Conservation (phyloP, 1,140 invertebrate genomes). For the Bombus pascuorum region DNA sequence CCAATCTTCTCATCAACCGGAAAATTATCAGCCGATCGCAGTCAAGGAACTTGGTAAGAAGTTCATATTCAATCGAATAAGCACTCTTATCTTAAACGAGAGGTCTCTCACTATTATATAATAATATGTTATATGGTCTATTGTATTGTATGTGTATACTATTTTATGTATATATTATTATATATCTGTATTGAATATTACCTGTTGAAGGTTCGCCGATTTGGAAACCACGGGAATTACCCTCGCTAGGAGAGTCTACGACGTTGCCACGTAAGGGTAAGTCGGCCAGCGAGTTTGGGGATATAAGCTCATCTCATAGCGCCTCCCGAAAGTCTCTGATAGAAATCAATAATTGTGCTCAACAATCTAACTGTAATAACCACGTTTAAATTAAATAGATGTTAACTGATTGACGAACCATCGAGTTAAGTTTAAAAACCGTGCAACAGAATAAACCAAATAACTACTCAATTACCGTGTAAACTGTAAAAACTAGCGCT, state of each 20-base stretch:
- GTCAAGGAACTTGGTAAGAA: constrained; percentile 93
- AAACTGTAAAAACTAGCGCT: constrained; percentile 25
- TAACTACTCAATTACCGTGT: constrained; percentile 50
- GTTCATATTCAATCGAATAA: background rate
- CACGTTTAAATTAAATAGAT: constrained; percentile 78
- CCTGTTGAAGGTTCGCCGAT: constrained; percentile 78
- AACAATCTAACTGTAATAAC: constrained; percentile 82
- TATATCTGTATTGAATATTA: background rate
- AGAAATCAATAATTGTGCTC: constrained; percentile 82
- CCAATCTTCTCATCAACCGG: constrained; percentile 95
- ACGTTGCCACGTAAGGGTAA: constrained; percentile 82
- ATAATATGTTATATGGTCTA: background rate
- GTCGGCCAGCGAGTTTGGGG: constrained; percentile 79
- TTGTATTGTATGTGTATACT: background rate
- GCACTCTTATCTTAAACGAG: background rate
- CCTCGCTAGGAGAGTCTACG: constrained; percentile 80
- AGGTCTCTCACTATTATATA: background rate
- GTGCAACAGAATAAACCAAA: constrained; percentile 45
- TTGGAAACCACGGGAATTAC: constrained; percentile 81
- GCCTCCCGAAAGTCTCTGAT: constrained; percentile 81
- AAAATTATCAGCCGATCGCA: constrained; percentile 92
- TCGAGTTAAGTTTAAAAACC: constrained; percentile 52
- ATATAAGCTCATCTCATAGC: constrained; percentile 80
- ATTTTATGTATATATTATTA: background rate
- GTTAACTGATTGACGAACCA: constrained; percentile 59